Conservation (phyloP, 2,888 invertebrate species). For the Microchrysa polita region DNA sequence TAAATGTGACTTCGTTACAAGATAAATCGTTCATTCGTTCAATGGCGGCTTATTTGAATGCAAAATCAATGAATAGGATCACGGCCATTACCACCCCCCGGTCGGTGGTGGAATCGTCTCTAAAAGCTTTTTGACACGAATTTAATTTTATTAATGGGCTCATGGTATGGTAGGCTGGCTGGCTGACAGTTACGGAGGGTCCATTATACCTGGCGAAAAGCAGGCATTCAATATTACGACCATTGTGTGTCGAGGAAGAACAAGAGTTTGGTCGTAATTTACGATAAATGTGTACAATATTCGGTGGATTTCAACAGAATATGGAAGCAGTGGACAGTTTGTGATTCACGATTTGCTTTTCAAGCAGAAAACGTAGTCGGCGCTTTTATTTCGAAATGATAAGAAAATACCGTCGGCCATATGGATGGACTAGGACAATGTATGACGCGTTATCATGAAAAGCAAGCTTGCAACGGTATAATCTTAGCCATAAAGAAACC, state of each 20-base stretch:
- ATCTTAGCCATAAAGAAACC: background rate
- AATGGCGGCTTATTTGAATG: constrained; percentile 38
- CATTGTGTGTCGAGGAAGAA: background rate
- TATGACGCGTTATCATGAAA: background rate
- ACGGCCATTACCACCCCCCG: constrained; percentile 5
- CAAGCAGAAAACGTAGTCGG: background rate
- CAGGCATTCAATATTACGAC: background rate
- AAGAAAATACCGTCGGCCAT: no score
- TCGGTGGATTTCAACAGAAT: background rate
- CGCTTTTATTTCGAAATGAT: background rate
- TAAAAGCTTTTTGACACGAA: constrained; percentile 53
- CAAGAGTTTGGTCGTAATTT: background rate
- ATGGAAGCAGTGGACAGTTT: background rate
- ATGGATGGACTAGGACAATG: no score
- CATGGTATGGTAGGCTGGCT: no score
- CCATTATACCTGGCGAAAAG: background rate
- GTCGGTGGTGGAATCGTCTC: constrained; percentile 5
- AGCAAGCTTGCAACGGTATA: background rate
- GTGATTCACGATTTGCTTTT: background rate
- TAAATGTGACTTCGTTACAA: constrained; percentile 33
- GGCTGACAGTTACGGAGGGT: background rate
- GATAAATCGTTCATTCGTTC: constrained; percentile 33
- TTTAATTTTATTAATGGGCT: constrained; percentile 53
- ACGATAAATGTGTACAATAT: background rate
- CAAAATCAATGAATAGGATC: constrained; percentile 35